Evolutionary conservation across 2,113 vertebrate species (phyloP).

Genomic region (Cynopterus brachyotis): DNA sequence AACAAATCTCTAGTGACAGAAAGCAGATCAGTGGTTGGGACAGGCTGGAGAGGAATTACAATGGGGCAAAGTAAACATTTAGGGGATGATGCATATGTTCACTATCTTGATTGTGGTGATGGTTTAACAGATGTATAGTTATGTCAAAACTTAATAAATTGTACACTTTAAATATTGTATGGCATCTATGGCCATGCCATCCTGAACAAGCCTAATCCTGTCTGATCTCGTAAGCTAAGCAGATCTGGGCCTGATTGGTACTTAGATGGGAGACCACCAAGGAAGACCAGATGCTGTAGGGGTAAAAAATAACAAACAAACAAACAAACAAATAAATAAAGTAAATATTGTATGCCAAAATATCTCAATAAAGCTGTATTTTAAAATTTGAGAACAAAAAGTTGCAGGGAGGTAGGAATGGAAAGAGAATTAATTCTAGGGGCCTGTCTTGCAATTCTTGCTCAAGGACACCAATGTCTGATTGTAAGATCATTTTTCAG

Average conservation of each 20-base stretch:
- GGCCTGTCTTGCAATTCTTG: neutral
- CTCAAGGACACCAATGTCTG: constrained; percentile 16
- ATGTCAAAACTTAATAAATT: neutral
- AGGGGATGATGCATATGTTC: neutral
- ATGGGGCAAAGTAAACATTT: neutral
- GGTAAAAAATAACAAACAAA: too few relatives aligned
- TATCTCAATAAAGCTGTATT: neutral
- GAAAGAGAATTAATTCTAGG: neutral
- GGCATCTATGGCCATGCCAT: neutral
- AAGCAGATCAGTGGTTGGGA: neutral
- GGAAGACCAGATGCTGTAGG: too few relatives aligned
- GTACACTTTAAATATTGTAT: neutral
- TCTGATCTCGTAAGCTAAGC: too few relatives aligned
- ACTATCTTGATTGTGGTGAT: neutral
- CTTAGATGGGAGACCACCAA: too few relatives aligned
- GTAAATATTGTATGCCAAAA: neutral
- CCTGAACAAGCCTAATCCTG: too few relatives aligned
- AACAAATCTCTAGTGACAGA: neutral
- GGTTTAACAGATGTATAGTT: neutral
- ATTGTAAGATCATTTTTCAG: neutral
- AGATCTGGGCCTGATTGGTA: too few relatives aligned
- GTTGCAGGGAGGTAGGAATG: neutral
- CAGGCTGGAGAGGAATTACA: neutral
- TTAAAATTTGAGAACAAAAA: neutral
- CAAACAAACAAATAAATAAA: too few relatives aligned